Percentiles rank a stretch among this genome's conserved stretches.
phyloP scores from a whole-genome alignment of 92 coral and sea anemone species.

The Heliopora coerulea region DNA sequence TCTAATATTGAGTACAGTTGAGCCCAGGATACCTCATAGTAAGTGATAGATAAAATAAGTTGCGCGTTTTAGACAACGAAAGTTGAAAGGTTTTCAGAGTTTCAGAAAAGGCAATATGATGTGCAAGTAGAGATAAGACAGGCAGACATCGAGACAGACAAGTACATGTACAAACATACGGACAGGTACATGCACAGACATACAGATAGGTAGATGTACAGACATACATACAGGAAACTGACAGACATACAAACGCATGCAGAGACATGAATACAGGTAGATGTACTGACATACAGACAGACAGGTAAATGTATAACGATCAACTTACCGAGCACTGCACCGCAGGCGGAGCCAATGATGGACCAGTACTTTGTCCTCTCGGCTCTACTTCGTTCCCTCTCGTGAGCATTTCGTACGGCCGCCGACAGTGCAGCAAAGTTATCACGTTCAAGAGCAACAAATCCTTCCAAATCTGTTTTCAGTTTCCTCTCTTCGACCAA shows the following conservation, averaged over 20 bases:
- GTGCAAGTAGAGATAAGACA: neutral
- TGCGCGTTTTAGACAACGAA: neutral
- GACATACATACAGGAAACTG: neutral
- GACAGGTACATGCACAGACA: neutral
- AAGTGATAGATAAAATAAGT: neutral
- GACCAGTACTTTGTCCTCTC: slow-evolving; percentile 99
- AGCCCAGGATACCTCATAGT: slow-evolving; percentile 78
- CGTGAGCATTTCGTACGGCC: slow-evolving; percentile 87
- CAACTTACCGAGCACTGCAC: slow-evolving; percentile 86
- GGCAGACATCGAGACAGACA: neutral
- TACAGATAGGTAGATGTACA: neutral
- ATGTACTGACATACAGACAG: slow-evolving; percentile 14
- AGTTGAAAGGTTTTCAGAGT: neutral
- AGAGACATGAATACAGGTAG: neutral
- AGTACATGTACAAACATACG: neutral
- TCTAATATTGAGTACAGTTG: slow-evolving; percentile 70
- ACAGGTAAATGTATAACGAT: neutral
- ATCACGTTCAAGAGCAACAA: slow-evolving; percentile 80
- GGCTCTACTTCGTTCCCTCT: slow-evolving; percentile 87
- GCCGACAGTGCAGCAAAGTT: slow-evolving; percentile 84
- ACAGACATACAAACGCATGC: neutral
- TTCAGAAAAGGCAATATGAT: neutral
- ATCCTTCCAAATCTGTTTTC: slow-evolving; percentile 60
- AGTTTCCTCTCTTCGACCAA: slow-evolving; percentile 78
- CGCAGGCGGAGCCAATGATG: slow-evolving; percentile 86